Percentiles rank a stretch among this genome's conserved stretches.
These are phyloP conservation scores for Steinernema scapterisci DNA, from an alignment of 2,888 invertebrate genomes.

Conservation along the genomic window DNA sequence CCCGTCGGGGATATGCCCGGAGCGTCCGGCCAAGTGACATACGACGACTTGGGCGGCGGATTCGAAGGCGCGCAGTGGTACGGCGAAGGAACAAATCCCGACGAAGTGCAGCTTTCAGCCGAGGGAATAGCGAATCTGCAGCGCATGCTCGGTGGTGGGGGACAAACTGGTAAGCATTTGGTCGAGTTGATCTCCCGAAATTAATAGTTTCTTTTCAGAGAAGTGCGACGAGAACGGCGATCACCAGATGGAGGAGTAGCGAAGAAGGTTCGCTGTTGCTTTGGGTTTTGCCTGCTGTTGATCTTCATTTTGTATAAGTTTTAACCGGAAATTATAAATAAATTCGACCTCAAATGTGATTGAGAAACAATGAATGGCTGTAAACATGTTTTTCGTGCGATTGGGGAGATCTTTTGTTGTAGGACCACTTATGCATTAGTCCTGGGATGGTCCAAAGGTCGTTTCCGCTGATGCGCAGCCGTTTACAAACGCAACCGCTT, in stretches of 20 bases:
- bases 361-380: too few species aligned
- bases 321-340: too few species aligned
- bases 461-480: too few species aligned
- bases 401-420: too few species aligned
- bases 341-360: too few species aligned
- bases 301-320: neutral
- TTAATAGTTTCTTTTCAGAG: neutral
- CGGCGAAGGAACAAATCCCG: conserved; percentile 42
- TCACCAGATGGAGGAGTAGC: neutral
- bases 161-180: neutral
- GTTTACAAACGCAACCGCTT: too few species aligned
- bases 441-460: too few species aligned
- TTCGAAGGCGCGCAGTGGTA: conserved; percentile 40
- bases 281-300: neutral
- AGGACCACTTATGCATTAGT: too few species aligned
- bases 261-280: neutral
- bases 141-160: conserved; percentile 50
- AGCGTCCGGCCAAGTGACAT: neutral
- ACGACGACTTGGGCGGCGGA: conserved; percentile 29
- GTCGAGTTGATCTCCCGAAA: neutral
- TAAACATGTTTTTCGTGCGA: too few species aligned
- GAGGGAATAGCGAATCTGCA: conserved; percentile 58
- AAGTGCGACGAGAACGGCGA: neutral
- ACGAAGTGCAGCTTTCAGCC: conserved; percentile 49
- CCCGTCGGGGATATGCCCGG: conserved; percentile 69